Conservation (phyloP, 92 coral and sea anemone species). For the Pocillopora meandrina region DNA sequence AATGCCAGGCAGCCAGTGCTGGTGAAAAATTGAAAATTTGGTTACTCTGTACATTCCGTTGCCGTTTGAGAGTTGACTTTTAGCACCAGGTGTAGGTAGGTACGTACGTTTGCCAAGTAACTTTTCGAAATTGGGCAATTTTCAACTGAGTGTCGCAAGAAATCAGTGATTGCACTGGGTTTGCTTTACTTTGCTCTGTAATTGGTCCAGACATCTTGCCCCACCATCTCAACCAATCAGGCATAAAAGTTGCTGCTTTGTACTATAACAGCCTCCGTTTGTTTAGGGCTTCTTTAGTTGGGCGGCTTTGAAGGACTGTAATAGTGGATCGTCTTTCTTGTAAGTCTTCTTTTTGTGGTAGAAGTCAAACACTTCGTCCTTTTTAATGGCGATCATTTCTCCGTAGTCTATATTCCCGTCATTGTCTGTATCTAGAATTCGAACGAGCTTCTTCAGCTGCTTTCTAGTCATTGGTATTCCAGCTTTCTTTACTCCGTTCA, state of each 20-base stretch:
- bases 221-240: too few species aligned
- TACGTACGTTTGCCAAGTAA: too few species aligned
- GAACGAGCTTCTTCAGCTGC: slow-evolving; percentile 84
- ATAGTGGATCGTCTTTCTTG: slow-evolving; percentile 80
- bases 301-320: slow-evolving; percentile 64
- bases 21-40: too few species aligned
- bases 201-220: neutral
- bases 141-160: too few species aligned
- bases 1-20: too few species aligned
- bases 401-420: slow-evolving; percentile 94
- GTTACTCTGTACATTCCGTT: too few species aligned
- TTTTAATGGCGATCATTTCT: slow-evolving; percentile 89
- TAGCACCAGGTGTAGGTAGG: too few species aligned
- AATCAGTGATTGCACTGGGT: neutral
- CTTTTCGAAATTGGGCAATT: too few species aligned
- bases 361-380: slow-evolving; percentile 76
- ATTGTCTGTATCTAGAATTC: slow-evolving; percentile 83
- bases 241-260: neutral
- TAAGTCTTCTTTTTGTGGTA: slow-evolving; percentile 84
- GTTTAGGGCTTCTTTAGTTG: slow-evolving; percentile 47
- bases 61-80: too few species aligned
- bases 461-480: slow-evolving; percentile 93
- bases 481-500: slow-evolving; percentile 88
- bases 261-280: too few species aligned
- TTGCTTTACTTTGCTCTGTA: neutral